A percentile compares a stretch with the other conserved stretches of the same genome.
phyloP scores from a whole-genome alignment of 2,113 vertebrate species.

The Perca flavescens region DNA sequence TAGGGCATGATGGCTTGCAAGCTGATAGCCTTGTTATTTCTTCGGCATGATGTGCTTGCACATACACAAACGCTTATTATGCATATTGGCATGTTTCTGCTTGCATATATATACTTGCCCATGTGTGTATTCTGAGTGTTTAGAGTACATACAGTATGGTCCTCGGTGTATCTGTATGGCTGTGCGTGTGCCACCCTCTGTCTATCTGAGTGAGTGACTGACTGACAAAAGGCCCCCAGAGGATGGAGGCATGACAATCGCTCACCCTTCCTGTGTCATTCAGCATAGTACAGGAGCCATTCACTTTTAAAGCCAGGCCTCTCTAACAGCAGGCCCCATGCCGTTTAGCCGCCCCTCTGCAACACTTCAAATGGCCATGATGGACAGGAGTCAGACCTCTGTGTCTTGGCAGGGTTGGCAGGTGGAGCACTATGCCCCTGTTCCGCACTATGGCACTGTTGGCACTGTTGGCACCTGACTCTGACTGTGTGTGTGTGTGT shows the following conservation, averaged over 20 bases:
- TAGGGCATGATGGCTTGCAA: slow-evolving; percentile 27
- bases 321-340: slow-evolving; percentile 65
- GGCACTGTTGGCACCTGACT: slow-evolving; percentile 72
- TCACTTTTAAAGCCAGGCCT: slow-evolving; percentile 80
- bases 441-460: slow-evolving; percentile 65
- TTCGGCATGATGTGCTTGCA: slow-evolving; percentile 25
- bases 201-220: slow-evolving; percentile 62
- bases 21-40: slow-evolving; percentile 44
- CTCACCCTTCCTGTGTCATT: slow-evolving; percentile 80
- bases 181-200: slow-evolving; percentile 48
- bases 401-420: slow-evolving; percentile 51
- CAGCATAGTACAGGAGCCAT: slow-evolving; percentile 72
- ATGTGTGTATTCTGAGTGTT: slow-evolving; percentile 27
- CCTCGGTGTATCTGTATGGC: slow-evolving; percentile 35
- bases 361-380: slow-evolving; percentile 73
- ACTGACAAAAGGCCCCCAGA: slow-evolving; percentile 72
- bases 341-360: slow-evolving; percentile 60
- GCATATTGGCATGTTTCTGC: slow-evolving; percentile 30
- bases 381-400: slow-evolving; percentile 76
- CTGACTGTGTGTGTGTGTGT: slow-evolving; percentile 10
- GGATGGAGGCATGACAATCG: slow-evolving; percentile 70
- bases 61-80: slow-evolving; percentile 29
- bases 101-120: background rate
- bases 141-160: slow-evolving; percentile 16
- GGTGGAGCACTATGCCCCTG: slow-evolving; percentile 62